Evolutionary conservation across 2,888 invertebrate species (phyloP).

Genomic region (Strigamia maritima): DNA sequence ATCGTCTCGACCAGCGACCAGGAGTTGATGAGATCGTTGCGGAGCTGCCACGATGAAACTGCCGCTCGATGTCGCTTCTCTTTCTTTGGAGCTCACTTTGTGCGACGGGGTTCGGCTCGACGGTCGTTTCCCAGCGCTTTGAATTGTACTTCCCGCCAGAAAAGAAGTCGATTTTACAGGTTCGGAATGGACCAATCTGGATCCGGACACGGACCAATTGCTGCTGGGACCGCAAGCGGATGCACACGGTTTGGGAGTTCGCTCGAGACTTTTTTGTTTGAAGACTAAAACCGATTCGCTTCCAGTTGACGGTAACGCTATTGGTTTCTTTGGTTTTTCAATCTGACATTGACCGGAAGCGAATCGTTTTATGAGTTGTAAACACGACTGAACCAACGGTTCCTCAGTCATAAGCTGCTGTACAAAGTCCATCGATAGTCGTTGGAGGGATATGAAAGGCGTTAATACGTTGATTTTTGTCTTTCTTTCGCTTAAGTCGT

Average conservation of each 20-base stretch:
- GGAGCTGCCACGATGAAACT: neutral
- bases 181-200: neutral
- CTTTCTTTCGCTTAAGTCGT: neutral
- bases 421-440: neutral
- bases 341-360: neutral
- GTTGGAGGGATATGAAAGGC: neutral
- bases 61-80: neutral
- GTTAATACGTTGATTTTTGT: neutral
- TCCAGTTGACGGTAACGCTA: neutral
- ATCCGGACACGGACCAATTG: neutral
- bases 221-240: neutral
- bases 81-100: neutral
- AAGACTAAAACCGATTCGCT: neutral
- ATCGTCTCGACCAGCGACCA: slow-evolving; percentile 36
- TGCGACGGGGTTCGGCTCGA: neutral
- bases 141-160: neutral
- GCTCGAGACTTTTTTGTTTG: neutral
- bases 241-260: neutral
- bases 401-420: neutral
- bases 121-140: neutral
- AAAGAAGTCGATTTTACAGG: neutral
- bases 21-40: neutral
- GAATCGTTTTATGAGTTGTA: neutral
- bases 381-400: neutral
- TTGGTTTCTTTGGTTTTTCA: neutral